Conservation (phyloP, 2,888 invertebrate species). For the Cepaea hortensis region DNA sequence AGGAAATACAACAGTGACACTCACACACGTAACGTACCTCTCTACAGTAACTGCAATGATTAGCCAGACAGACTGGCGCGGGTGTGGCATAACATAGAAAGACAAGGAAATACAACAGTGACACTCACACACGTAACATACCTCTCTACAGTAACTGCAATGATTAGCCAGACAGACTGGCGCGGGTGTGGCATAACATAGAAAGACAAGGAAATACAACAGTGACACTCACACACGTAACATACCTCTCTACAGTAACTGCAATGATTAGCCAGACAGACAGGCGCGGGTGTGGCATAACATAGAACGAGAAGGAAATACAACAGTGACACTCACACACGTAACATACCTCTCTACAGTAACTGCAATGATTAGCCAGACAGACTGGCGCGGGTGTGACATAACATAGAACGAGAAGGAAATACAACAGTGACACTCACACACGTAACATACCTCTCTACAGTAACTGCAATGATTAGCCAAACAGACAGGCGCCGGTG, state of each 20-base stretch:
- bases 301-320: background rate
- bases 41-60: slow-evolving; percentile 74
- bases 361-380: slow-evolving; percentile 74
- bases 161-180: slow-evolving; percentile 73
- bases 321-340: background rate
- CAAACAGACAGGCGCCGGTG: slow-evolving; percentile 66
- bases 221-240: background rate
- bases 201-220: background rate
- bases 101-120: background rate
- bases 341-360: slow-evolving; percentile 63
- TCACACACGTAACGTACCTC: background rate
- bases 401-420: background rate
- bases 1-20: background rate
- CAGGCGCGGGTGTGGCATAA: slow-evolving; percentile 42
- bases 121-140: background rate
- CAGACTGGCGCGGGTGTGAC: slow-evolving; percentile 54
- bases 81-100: background rate
- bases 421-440: background rate
- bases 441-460: slow-evolving; percentile 56
- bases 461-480: slow-evolving; percentile 74
- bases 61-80: slow-evolving; percentile 69
- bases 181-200: background rate
- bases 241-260: slow-evolving; percentile 68
- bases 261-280: slow-evolving; percentile 75
- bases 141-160: slow-evolving; percentile 72